Base-by-base conservation (phyloP, 2,888 invertebrate genomes). In the Andrena bucephala region DNA sequence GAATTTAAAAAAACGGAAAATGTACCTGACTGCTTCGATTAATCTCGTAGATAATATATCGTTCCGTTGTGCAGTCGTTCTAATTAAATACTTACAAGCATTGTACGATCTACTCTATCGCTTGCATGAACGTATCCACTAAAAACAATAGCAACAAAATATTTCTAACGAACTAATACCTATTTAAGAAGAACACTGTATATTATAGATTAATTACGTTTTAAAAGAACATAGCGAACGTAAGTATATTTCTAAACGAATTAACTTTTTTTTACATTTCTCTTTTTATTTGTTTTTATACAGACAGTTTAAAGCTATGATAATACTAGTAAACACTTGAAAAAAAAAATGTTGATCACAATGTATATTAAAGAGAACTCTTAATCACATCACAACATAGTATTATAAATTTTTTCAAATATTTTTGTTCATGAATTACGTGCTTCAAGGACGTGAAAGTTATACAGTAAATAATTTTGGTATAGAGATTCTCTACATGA, bases 1-100 rank as follows among this genome's bases (percentile, higher is more conserved):
- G 57, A 79, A 76, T 82, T 82, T 82, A 79, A 83, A 54, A 87
- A 57, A 87, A 72, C 42, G 73, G 85, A 89, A 88, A 87, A 89
- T 81, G 90, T 91, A 91, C 91, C 91, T 91, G 91, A 91, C 87
- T 90, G 88, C 89, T 89, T 87, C 82, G 80, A 89, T 84, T 85
- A 70, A 88, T 88, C 81, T 85, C 80, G 50, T 80, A 84, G 63
- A 68, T 77, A 80, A 81, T 75, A 75, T 83, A 78, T 77, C 85
- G 81, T 88, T 86, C 81, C 85, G 83, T 87, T 85, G 60, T 71
- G 81, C 83, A 86, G 83, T 85, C 75, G 71, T 86, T 81, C 70
- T 83, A 48, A 83, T 83, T 82, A 52, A 68, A 83, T 75, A 80
- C 77, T 86, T 78, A 77, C 73, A 72, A 81, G 76, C 83, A 85